A percentile compares a stretch with the other conserved stretches of the same genome.
Evolutionary conservation across 2,888 invertebrate genomes (phyloP).

Genomic region (Drosophila subquinaria): DNA sequence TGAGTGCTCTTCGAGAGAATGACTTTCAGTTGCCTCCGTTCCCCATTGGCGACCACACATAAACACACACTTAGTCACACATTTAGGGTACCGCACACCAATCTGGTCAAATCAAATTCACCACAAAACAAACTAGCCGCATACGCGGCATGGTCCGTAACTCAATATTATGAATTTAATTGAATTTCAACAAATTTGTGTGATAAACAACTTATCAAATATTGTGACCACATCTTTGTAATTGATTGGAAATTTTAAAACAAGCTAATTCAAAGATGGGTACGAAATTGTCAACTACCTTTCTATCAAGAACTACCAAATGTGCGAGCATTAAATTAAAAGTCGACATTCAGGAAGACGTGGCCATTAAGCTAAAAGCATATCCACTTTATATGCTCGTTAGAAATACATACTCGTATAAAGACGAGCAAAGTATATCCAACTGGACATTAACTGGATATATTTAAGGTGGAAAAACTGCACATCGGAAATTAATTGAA

Average conservation of each 20-base stretch:
- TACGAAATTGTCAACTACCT: too few relatives aligned
- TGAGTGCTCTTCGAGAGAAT: slow-evolving; percentile 13
- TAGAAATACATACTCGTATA: slow-evolving; percentile 1
- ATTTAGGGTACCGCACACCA: slow-evolving; percentile 10
- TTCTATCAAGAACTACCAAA: too few relatives aligned
- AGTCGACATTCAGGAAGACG: not conserved
- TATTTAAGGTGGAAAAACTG: slow-evolving; percentile 21
- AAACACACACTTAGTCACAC: slow-evolving; percentile 2
- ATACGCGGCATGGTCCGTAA: not conserved
- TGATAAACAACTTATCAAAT: too few relatives aligned
- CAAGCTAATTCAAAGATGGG: too few relatives aligned
- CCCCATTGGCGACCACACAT: not conserved
- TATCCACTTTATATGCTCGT: slow-evolving; percentile 25
- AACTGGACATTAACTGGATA: slow-evolving; percentile 25
- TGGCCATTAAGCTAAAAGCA: slow-evolving; percentile 66
- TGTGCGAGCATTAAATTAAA: too few relatives aligned
- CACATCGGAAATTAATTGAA: slow-evolving; percentile 41
- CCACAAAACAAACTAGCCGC: slow-evolving; percentile 14
- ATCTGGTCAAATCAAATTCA: slow-evolving; percentile 1
- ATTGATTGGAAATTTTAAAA: too few relatives aligned
- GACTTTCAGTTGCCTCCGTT: not conserved
- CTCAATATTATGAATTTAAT: slow-evolving; percentile 13
- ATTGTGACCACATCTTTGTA: too few relatives aligned
- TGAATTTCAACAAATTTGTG: slow-evolving; percentile 7
- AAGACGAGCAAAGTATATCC: slow-evolving; percentile 26